phyloP scores from a whole-genome alignment of 2,888 invertebrate species.

The Bombylius discolor region DNA sequence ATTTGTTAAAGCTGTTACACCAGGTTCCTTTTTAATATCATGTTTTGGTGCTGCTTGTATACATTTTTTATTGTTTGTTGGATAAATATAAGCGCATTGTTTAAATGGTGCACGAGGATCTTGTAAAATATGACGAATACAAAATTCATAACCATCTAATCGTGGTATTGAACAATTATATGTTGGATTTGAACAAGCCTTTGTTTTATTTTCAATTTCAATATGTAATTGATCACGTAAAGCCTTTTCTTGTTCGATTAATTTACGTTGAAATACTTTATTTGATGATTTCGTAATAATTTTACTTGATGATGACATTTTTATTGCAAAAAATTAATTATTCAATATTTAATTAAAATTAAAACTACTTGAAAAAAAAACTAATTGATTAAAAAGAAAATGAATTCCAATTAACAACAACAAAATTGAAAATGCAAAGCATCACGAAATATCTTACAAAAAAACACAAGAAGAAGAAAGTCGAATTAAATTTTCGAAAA shows the following conservation, averaged over 20 bases:
- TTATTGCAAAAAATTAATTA: no score
- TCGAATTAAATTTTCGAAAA: no score
- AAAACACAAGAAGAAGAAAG: no score
- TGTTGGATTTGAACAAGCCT: constrained; percentile 47
- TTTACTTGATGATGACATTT: constrained; percentile 1
- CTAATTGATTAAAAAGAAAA: no score
- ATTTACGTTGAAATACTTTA: constrained; percentile 7
- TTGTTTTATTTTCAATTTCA: constrained; percentile 48
- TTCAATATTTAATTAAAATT: no score
- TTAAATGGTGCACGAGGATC: constrained; percentile 74
- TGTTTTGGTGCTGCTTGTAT: constrained; percentile 60
- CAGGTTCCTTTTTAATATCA: constrained; percentile 56
- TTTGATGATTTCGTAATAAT: constrained; percentile 12
- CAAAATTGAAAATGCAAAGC: no score
- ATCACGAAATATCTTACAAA: no score
- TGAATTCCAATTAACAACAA: no score
- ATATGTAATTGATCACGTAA: constrained; percentile 43
- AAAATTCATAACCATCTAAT: constrained; percentile 61
- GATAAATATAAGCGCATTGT: constrained; percentile 59
- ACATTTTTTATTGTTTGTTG: constrained; percentile 60
- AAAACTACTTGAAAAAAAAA: no score
- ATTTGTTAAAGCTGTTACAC: constrained; percentile 35
- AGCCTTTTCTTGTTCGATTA: constrained; percentile 29
- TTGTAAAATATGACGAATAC: constrained; percentile 68
- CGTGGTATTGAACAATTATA: constrained; percentile 55